Base-by-base conservation (phyloP, 2,888 invertebrate species). In the Orgyia antiqua region DNA sequence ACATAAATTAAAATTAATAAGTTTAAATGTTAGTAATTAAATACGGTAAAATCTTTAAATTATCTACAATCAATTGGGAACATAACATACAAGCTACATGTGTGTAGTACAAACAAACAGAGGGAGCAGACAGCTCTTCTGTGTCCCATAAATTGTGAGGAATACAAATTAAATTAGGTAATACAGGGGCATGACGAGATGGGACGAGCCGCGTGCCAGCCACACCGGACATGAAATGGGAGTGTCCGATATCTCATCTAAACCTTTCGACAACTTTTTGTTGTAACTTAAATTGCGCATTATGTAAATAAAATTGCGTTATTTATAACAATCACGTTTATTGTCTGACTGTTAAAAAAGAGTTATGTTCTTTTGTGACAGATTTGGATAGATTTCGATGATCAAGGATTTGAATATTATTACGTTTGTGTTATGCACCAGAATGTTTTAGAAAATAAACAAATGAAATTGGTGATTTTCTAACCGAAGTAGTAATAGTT, bases 121-220 rank as follows among this genome's bases (percentile, higher is more conserved):
- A 54, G 58, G 54, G 56, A 60, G 63, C 70, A 68, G 73, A 68
- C 70, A 65, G 71, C 73, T 71, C 73, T 75, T 74, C 72, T 69
- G 71, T 50, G 57, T 62, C 64, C 72, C 73, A 80, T 83, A 83
- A 83, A 83, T 84, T 82, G 75, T 60, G 75, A 68, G 58, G 73
- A 71, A 70, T 76, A 79, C 83, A 82, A 84, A 84, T 84, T 83
- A 83, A 84, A 84, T 84, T 84, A 84, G 82, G 80, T 83, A 79
- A 83, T 82, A 79, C 79, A 74, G 71, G 70, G 60, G 67, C 63
- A 76, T 83, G 83, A 80, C 80, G 79, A 79, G 77, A 65, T 60
- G 66, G 71, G 78, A 75, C 79, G 68, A 71, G 68, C 75, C 68
- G 66, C 65, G 57, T 59, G 65, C 61, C 57, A 67, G 66, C 66